Percentiles rank a stretch among this genome's conserved stretches.
Conservation (phyloP, 2,113 vertebrate species). For the Chaetura pelagica region DNA sequence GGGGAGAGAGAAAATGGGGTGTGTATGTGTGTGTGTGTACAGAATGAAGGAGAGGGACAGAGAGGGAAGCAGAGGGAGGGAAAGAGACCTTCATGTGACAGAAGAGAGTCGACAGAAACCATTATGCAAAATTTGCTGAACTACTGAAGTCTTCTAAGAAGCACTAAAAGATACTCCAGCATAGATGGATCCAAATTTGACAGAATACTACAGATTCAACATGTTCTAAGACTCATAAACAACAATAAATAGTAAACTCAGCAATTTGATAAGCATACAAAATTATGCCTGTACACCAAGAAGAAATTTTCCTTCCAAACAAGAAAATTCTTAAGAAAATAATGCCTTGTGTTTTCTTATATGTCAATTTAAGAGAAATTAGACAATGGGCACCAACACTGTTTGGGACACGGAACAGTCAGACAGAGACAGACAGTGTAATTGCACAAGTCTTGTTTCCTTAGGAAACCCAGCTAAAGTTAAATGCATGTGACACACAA, state of each 20-base stretch:
- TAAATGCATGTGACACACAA: background rate
- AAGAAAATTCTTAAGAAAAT: background rate
- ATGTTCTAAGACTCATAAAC: background rate
- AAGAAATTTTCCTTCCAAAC: background rate
- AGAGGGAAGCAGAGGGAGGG: background rate
- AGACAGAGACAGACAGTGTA: background rate
- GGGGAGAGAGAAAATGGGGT: background rate
- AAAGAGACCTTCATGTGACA: background rate
- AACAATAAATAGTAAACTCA: background rate
- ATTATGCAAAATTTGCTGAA: background rate
- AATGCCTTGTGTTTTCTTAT: background rate
- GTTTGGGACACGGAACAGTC: background rate
- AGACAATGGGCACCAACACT: background rate
- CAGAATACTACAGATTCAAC: background rate
- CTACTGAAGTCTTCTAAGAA: background rate
- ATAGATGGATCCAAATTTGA: background rate
- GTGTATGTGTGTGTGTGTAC: no score
- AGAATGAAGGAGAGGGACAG: background rate
- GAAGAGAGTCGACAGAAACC: background rate
- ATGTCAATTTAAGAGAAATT: background rate
- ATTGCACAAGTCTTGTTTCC: background rate
- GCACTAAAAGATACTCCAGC: background rate
- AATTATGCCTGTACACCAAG: background rate
- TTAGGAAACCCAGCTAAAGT: background rate
- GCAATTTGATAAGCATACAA: background rate